Evolutionary conservation across 2,888 invertebrate species (phyloP).

Genomic region (Synanthedon formicaeformis): DNA sequence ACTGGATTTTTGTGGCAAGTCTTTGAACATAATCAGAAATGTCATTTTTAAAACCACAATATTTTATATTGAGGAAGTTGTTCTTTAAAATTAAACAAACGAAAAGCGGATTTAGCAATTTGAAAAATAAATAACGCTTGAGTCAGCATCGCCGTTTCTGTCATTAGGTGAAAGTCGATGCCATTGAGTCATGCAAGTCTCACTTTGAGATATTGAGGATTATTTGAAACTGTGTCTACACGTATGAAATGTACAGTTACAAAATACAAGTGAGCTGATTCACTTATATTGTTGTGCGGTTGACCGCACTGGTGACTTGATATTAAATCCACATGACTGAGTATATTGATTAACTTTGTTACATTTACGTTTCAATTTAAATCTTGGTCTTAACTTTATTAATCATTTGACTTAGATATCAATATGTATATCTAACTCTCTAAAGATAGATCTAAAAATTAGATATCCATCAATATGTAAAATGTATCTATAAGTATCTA

Average conservation of each 20-base stretch:
- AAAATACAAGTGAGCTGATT: constrained; percentile 20
- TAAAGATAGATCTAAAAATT: too few relatives aligned
- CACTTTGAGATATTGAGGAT: constrained; percentile 16
- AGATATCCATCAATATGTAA: too few relatives aligned
- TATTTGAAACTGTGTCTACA: neutral
- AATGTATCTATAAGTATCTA: too few relatives aligned
- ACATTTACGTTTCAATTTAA: neutral
- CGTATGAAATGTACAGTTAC: constrained; percentile 23
- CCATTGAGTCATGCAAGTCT: constrained; percentile 21
- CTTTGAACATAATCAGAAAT: too few relatives aligned
- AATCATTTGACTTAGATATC: too few relatives aligned
- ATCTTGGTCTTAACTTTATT: too few relatives aligned
- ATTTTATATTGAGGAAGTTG: too few relatives aligned
- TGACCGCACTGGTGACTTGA: constrained; percentile 13
- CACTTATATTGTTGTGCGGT: constrained; percentile 23
- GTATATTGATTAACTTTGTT: neutral
- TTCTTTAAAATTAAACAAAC: too few relatives aligned
- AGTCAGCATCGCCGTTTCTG: constrained; percentile 6
- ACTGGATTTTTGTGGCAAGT: too few relatives aligned
- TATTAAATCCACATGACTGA: neutral
- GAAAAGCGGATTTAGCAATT: neutral
- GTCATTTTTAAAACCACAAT: too few relatives aligned
- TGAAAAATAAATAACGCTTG: neutral
- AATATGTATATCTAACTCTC: too few relatives aligned
- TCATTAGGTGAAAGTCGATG: constrained; percentile 33